phyloP scores from a whole-genome alignment of 2,113 vertebrate species.

The Cyprinus carpio region DNA sequence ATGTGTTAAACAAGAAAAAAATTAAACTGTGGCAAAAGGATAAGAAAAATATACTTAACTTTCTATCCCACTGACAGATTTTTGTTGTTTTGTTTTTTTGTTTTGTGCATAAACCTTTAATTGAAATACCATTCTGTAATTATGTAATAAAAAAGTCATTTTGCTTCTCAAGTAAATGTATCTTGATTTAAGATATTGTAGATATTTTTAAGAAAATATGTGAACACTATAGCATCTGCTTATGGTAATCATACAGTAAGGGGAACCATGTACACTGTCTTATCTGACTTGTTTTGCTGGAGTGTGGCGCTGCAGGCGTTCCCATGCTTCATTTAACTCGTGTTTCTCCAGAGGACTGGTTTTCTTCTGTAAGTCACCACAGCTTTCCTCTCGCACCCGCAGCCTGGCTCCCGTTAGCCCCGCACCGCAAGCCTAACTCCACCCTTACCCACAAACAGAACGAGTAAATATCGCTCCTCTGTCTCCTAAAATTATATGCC shows the following conservation, averaged over 20 bases:
- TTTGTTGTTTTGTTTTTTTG: not conserved
- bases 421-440: slow-evolving; percentile 50
- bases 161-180: not conserved
- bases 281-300: not conserved
- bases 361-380: slow-evolving; percentile 28
- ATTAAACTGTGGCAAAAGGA: not conserved
- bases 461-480: slow-evolving; percentile 54
- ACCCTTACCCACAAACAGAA: slow-evolving; percentile 53
- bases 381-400: slow-evolving; percentile 47
- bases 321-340: not conserved
- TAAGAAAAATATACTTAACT: not conserved
- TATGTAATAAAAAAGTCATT: not conserved
- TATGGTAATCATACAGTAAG: not conserved
- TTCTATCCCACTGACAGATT: too few relatives aligned
- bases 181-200: not conserved
- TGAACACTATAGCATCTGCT: not conserved
- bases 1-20: not conserved
- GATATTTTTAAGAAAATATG: not conserved
- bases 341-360: slow-evolving; percentile 4
- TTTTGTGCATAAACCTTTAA: not conserved
- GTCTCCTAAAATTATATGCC: slow-evolving; percentile 55
- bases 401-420: slow-evolving; percentile 37
- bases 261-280: not conserved
- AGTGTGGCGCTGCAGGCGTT: not conserved
- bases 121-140: too few relatives aligned